Base-by-base conservation (phyloP, 2,888 invertebrate species). In the Heliconius ismenius region DNA sequence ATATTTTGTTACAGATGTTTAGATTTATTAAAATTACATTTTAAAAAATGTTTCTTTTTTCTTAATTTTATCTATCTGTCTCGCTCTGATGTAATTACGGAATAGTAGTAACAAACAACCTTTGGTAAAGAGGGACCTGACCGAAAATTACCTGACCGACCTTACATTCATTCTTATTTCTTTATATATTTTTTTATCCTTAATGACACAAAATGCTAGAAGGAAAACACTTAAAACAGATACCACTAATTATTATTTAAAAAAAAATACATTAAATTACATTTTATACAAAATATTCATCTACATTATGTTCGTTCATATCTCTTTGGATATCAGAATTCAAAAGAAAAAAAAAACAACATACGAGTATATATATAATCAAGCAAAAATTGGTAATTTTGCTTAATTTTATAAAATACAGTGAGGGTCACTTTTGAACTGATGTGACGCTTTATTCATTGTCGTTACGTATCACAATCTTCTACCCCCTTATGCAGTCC, bases 401-500 rank as follows among this genome's bases (percentile, higher is more conserved):
- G 60, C 24, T 60, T n/a, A 0, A n/a, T 36, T 65, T 36, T 32
- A n/a, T 65, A 65, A 65, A 36, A 36, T 13, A n/a, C 15, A 67
- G 24, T 43, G 39, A 10, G 4, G 39, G 24, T 24, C 24, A 24
- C 15, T 21, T 43, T 43, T 67, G 24, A 13, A 6, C 24, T 67
- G 39, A 39, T 24, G 36, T 67, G 39, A 39, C 39, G n/a, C 7
- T 39, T 67, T 7, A 39, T 24, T 39, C 7, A 24, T 24, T 43
- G 36, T 24, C 32, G 64, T 36, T 65, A 36, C n/a, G n/a, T 13
- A 11, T 65, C n/a, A 65, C 65, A 43, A 70, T 24, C 58, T 70
- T 32, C 70, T 70, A 2, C 49, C 24, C 63, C 54, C 54, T 70
- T 28, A 64, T 70, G 54, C 24, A 24, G 24, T n/a, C 75, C 75